phyloP scores from a whole-genome alignment of 1,140 invertebrate species.

The Megalopta genalis region DNA sequence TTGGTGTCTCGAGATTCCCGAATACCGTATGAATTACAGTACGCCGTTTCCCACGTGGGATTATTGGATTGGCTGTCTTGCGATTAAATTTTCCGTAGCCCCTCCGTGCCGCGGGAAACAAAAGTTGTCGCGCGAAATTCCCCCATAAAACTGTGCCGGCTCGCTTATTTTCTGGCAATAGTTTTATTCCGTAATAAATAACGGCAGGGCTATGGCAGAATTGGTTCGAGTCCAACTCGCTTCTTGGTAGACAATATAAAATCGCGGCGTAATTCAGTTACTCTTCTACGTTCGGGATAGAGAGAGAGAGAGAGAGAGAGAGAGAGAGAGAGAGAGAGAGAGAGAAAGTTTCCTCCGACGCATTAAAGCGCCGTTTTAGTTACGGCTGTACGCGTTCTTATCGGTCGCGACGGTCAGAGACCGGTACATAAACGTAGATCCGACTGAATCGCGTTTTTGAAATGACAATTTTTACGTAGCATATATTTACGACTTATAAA shows the following conservation, averaged over 20 bases:
- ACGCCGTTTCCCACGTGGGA: not conserved
- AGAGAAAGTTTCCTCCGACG: too few species aligned
- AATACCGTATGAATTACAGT: too few species aligned
- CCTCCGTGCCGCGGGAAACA: not conserved
- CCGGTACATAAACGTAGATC: too few species aligned
- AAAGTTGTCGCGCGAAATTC: not conserved
- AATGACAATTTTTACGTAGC: too few species aligned
- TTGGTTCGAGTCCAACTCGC: constrained; percentile 15
- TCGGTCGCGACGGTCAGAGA: too few species aligned
- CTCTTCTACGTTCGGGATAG: not conserved
- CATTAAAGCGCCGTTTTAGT: too few species aligned
- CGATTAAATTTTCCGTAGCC: not conserved
- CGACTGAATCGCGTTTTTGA: too few species aligned
- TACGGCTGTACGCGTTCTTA: too few species aligned
- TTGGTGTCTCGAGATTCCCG: not conserved
- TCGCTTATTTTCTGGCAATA: constrained; percentile 9
- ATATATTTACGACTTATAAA: too few species aligned
- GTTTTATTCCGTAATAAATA: constrained; percentile 18
- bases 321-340: too few species aligned
- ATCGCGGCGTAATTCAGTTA: not conserved
- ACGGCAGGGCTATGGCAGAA: not conserved
- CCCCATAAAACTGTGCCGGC: constrained; percentile 1
- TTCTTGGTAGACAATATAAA: constrained; percentile 12
- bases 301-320: too few species aligned
- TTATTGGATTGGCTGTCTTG: not conserved